phyloP scores from a whole-genome alignment of 2,113 vertebrate species.

The Phaetusa simplex region DNA sequence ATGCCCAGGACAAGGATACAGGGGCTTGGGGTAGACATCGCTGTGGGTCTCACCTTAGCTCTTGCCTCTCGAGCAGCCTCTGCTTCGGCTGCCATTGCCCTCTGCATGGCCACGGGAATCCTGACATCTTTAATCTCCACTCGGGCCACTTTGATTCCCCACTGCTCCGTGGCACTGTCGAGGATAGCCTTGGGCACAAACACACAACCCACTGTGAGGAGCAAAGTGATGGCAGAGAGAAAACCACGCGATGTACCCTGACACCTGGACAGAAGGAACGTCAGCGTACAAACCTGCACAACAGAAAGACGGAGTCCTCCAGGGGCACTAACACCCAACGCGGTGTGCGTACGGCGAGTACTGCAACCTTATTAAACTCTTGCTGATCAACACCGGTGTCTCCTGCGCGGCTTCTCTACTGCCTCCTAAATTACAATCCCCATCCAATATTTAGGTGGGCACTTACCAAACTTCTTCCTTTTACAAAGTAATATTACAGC shows the following conservation, averaged over 20 bases:
- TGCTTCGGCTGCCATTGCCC: constrained; percentile 87
- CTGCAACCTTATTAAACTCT: background rate
- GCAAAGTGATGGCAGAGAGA: background rate
- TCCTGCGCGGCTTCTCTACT: background rate
- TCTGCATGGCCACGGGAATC: constrained; percentile 84
- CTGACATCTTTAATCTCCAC: constrained; percentile 89
- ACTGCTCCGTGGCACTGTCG: constrained; percentile 77
- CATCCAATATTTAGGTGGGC: background rate
- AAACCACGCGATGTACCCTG: rapidly evolving
- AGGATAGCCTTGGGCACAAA: constrained; percentile 73
- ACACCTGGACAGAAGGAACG: background rate
- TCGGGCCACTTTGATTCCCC: constrained; percentile 85
- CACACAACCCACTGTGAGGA: background rate
- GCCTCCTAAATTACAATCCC: background rate
- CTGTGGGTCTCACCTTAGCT: constrained; percentile 77
- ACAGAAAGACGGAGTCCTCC: background rate
- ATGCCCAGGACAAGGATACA: background rate
- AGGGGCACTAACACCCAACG: rapidly evolving
- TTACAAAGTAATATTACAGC: background rate
- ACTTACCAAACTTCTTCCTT: background rate
- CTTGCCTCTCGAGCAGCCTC: constrained; percentile 82
- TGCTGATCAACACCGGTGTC: background rate
- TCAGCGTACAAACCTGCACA: background rate
- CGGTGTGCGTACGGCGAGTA: rapidly evolving
- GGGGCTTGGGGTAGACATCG: background rate